These are phyloP conservation scores for Pyrgilauda ruficollis DNA, from an alignment of 2,113 vertebrate species.

Conservation along the genomic window DNA sequence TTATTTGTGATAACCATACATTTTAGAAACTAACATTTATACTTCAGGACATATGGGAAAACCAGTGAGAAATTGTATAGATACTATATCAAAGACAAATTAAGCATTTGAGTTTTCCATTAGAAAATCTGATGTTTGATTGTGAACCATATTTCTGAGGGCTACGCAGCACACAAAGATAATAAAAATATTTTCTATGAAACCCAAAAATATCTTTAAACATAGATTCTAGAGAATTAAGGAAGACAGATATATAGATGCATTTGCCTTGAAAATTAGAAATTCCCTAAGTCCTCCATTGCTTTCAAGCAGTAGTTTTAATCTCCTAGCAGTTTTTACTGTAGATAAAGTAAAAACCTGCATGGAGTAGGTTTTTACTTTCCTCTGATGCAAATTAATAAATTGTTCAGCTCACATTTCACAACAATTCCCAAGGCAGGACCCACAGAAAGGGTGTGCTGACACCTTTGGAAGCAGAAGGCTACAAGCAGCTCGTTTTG, in stretches of 20 bases:
- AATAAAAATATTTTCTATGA: neutral
- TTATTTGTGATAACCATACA: neutral
- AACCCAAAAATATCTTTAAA: neutral
- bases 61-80: neutral
- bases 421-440: neutral
- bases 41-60: neutral
- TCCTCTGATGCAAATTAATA: neutral
- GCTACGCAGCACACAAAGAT: neutral
- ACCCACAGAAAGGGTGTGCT: neutral
- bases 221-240: neutral
- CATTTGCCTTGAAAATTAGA: neutral
- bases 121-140: neutral
- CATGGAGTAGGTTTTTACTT: neutral
- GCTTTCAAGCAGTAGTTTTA: neutral
- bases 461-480: neutral
- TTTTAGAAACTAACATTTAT: neutral
- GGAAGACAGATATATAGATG: neutral
- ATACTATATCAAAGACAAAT: neutral
- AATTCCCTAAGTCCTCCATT: neutral
- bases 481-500: neutral
- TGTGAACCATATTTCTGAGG: neutral
- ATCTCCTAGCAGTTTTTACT: neutral
- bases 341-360: neutral
- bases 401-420: neutral
- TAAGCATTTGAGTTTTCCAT: neutral